Evolutionary conservation across 30 jellyfish, hydroid and myxozoan genomes (phyloP).

Genomic region (Aurelia sp.): DNA sequence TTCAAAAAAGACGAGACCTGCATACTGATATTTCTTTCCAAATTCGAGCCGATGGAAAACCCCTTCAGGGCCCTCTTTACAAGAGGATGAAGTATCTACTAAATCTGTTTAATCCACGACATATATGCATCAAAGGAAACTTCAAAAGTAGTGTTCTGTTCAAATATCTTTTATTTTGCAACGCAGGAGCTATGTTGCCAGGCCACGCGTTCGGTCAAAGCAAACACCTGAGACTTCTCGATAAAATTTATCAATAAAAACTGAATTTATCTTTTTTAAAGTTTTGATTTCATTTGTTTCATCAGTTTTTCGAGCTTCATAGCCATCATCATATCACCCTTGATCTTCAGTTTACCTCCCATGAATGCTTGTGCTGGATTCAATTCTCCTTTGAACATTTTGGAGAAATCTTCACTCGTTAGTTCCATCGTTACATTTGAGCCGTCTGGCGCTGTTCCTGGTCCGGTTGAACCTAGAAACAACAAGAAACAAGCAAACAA

Average conservation of each 20-base stretch:
- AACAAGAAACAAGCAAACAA: no score
- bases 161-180: no score
- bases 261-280: slow-evolving; percentile 25
- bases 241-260: neutral
- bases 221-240: neutral
- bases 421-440: slow-evolving; percentile 82
- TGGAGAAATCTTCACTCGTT: slow-evolving; percentile 80
- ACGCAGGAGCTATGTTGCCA: no score
- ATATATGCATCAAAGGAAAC: no score
- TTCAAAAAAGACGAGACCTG: no score
- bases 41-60: no score
- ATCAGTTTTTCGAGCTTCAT: slow-evolving; percentile 95
- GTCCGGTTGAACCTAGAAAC: slow-evolving; percentile 69
- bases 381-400: slow-evolving; percentile 93
- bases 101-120: no score
- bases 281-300: slow-evolving; percentile 84
- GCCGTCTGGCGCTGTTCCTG: slow-evolving; percentile 67
- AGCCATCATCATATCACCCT: slow-evolving; percentile 97
- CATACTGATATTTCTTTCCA: no score
- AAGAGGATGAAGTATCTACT: no score
- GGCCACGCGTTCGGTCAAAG: no score
- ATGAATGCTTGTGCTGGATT: slow-evolving; percentile 94
- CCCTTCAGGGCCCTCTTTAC: no score
- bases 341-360: slow-evolving; percentile 91
- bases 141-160: no score